Conservation (phyloP, 64 coral and sea anemone genomes). For the Montipora foliosa region DNA sequence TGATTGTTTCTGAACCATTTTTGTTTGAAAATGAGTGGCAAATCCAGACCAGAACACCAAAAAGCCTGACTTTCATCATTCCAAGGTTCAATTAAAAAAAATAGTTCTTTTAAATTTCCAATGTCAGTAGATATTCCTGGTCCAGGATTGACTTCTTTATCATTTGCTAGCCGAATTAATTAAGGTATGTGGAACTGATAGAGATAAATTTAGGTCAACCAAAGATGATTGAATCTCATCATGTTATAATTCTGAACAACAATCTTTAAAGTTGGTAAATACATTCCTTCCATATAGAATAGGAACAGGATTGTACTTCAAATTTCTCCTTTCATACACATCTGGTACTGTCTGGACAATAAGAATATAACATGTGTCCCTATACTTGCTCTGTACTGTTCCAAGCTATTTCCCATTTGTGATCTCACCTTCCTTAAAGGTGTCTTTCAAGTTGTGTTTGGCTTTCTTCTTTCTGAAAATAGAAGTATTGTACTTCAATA, state of each 20-base stretch:
- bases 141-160: slow-evolving; percentile 3
- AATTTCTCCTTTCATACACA: too few relatives aligned
- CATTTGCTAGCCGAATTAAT: slow-evolving; percentile 35
- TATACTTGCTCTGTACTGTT: too few relatives aligned
- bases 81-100: not conserved
- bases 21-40: not conserved
- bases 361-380: too few relatives aligned
- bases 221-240: not conserved
- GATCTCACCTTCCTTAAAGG: too few relatives aligned
- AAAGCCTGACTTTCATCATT: not conserved
- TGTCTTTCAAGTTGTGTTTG: too few relatives aligned
- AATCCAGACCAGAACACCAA: not conserved
- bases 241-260: slow-evolving; percentile 1
- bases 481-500: too few relatives aligned
- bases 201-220: not conserved
- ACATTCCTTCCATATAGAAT: too few relatives aligned
- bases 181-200: slow-evolving; percentile 16
- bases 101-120: not conserved
- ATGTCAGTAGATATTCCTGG: slow-evolving; percentile 26
- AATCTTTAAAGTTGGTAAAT: slow-evolving; percentile 9
- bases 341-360: too few relatives aligned
- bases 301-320: too few relatives aligned
- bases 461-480: too few relatives aligned
- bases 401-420: too few relatives aligned
- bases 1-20: too few relatives aligned